Conservation (phyloP, 2,888 invertebrate genomes). For the Apocheima hispidaria region DNA sequence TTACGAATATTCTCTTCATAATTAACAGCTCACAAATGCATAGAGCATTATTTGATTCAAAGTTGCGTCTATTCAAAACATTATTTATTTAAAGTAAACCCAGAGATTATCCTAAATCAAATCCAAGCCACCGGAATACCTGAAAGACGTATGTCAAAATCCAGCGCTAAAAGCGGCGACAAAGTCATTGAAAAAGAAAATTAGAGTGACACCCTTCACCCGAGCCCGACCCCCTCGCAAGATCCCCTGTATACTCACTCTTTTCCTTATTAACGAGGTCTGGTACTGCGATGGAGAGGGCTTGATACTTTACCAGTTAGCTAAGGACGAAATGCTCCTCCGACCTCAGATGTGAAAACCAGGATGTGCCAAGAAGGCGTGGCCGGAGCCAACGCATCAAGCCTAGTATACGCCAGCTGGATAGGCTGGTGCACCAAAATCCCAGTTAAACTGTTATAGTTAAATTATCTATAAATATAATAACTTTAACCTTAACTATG, state of each 20-base stretch:
- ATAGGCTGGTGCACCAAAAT: no score
- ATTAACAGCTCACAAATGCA: no score
- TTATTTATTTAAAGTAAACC: not conserved
- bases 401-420: no score
- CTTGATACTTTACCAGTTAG: slow-evolving; percentile 52
- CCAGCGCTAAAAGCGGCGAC: slow-evolving; percentile 45
- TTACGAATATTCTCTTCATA: no score
- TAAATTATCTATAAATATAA: no score
- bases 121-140: slow-evolving; percentile 9
- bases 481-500: no score
- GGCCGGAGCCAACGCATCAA: no score
- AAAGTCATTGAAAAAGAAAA: slow-evolving; percentile 68
- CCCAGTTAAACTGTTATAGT: no score
- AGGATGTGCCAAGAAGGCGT: no score
- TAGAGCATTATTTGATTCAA: no score
- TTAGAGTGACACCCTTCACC: slow-evolving; percentile 52
- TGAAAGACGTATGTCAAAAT: slow-evolving; percentile 36
- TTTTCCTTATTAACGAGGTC: slow-evolving; percentile 69
- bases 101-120: not conserved
- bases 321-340: no score
- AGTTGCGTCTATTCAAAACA: not conserved
- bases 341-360: no score
- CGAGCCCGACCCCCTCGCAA: slow-evolving; percentile 47
- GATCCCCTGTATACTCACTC: slow-evolving; percentile 63
- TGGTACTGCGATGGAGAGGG: slow-evolving; percentile 38